A percentile compares a stretch with the other conserved stretches of the same genome.
These are phyloP conservation scores for Rhamphomyia laevipes DNA, from an alignment of 2,888 invertebrate species.

Conservation along the genomic window DNA sequence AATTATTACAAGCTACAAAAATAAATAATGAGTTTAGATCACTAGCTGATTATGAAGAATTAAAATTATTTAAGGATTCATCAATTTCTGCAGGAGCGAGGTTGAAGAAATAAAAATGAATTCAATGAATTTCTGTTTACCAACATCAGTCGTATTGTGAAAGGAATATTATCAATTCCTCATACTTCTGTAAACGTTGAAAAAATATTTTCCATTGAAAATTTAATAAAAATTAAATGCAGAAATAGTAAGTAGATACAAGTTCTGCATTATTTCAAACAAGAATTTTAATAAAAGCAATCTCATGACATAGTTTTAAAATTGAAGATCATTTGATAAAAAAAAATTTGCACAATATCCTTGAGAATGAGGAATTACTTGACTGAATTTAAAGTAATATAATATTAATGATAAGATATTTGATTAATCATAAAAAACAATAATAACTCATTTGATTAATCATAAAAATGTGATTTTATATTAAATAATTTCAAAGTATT, in stretches of 20 bases:
- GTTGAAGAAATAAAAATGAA: too few species aligned
- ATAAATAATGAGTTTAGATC: conserved; percentile 7
- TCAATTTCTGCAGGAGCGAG: not conserved
- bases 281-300: not conserved
- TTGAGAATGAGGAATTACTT: too few species aligned
- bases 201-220: conserved; percentile 8
- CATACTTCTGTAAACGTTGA: conserved; percentile 10
- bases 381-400: too few species aligned
- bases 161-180: conserved; percentile 7
- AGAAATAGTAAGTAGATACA: not conserved
- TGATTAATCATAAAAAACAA: too few species aligned
- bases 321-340: too few species aligned
- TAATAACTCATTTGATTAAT: too few species aligned
- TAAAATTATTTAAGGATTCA: conserved; percentile 2
- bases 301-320: not conserved
- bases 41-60: conserved; percentile 1
- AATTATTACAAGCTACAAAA: too few species aligned
- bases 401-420: too few species aligned
- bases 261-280: not conserved
- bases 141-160: conserved; percentile 5
- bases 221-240: conserved; percentile 6
- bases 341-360: too few species aligned
- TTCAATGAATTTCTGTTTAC: too few species aligned
- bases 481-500: too few species aligned
- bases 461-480: too few species aligned